Base-by-base conservation (phyloP, 2,797 vertebrate genomes). In the Psittacula echo region DNA sequence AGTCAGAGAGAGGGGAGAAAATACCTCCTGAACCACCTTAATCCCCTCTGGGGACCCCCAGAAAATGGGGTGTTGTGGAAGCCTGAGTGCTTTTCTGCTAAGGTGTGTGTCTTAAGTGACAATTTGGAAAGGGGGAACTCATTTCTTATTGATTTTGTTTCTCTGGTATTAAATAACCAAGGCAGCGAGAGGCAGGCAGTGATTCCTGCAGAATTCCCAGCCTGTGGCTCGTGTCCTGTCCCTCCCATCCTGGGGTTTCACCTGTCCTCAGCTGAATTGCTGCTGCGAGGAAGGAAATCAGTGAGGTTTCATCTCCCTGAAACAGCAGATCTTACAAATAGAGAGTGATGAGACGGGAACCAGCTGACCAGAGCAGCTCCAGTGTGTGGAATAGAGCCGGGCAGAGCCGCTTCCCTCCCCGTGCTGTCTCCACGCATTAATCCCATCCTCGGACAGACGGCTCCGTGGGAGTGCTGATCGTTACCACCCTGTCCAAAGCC, bases 41-140 rank as follows among this genome's bases (percentile, higher is more conserved):
- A 30, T 5, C 29, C 67, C 10, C 19, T 2, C 13, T 1, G 4
- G 45, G 64, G 66, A 74, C 13, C 34, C 39, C 45, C 0, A 29
- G n/a, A 42, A 39, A 15, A 37, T 0, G 17, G 1, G 32, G 47
- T 8, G 61, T 30, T 13, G 62, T 4, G 68, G 16, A 44, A 54
- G 53, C 2, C 24, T 27, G 41, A 48, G 14, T 19, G 61, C 24
- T 71, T n/a, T 53, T 22, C 16, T 1, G 9, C 54, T 20, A 22
- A 45, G 44, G 27, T 10, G 19, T 9, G 47, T 7, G 65, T 2
- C 20, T 3, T 61, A 4, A 44, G 42, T 0, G 54, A 8, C 48
- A 20, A 8, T 26, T 3, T 2, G 2, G 17, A 16, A 34, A 6
- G 1, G 66, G 66, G 50, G 44, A 24, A 54, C 3, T 0, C 2